These are phyloP conservation scores for Brotula barbata DNA, from an alignment of 2,797 vertebrate species.

Conservation along the genomic window DNA sequence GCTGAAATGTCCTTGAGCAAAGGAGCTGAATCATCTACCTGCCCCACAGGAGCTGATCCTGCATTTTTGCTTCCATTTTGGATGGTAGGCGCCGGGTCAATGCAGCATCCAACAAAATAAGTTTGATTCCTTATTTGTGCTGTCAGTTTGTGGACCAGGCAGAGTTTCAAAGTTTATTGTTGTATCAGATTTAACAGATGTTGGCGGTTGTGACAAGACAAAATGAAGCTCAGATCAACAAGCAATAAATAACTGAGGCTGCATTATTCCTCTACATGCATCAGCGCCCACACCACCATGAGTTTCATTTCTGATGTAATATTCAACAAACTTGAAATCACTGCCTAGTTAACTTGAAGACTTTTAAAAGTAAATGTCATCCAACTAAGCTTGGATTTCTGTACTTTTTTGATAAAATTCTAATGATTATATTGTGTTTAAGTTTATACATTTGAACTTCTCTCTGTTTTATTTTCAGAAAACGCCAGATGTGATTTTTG, in stretches of 20 bases:
- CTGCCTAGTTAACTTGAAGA: no score
- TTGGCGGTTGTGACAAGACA: conserved; percentile 8
- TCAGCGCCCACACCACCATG: neutral
- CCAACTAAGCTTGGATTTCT: no score
- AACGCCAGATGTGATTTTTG: no score
- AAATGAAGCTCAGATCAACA: neutral
- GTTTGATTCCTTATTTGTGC: conserved; percentile 8
- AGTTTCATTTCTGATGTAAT: neutral
- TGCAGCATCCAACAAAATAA: conserved; percentile 25
- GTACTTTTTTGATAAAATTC: no score
- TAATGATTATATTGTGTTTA: no score
- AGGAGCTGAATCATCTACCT: conserved; percentile 44
- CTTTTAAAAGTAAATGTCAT: no score
- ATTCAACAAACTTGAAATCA: neutral
- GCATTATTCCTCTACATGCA: neutral
- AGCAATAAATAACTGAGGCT: conserved; percentile 9
- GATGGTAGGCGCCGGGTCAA: conserved; percentile 25
- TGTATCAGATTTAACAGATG: conserved; percentile 17
- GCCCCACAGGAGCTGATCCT: conserved; percentile 2
- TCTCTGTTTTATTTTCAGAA: no score
- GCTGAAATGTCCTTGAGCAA: conserved; percentile 38
- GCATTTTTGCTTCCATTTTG: conserved; percentile 17
- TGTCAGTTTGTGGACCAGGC: conserved; percentile 5
- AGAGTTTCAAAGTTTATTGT: neutral
- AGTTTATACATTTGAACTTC: no score